These are phyloP conservation scores for Caenorhabditis briggsae DNA, from an alignment of 1,140 invertebrate species.

Conservation along the genomic window DNA sequence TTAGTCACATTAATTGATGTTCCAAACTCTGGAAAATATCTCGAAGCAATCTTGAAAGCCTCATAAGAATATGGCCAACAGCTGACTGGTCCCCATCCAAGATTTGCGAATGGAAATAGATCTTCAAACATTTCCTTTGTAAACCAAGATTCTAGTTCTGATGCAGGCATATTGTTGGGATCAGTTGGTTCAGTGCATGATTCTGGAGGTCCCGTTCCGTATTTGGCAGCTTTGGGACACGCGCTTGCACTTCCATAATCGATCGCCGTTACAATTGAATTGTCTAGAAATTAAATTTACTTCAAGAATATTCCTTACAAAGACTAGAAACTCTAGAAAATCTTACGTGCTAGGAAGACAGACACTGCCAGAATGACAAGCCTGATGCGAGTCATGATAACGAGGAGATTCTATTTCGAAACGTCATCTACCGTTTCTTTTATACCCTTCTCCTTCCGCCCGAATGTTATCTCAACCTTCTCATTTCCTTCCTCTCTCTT, in stretches of 20 bases:
- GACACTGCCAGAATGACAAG: not conserved
- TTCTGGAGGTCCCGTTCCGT: constrained; percentile 60
- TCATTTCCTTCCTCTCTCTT: not conserved
- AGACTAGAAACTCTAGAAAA: not conserved
- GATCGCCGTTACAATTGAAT: constrained; percentile 6
- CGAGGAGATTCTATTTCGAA: not conserved
- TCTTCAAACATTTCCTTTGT: constrained; percentile 71
- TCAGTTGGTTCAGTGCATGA: constrained; percentile 64
- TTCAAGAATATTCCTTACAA: not conserved
- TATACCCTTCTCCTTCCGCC: constrained; percentile 10
- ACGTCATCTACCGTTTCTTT: constrained; percentile 3
- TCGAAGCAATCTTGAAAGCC: constrained; percentile 74
- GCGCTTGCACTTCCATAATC: constrained; percentile 46
- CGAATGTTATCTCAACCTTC: not conserved
- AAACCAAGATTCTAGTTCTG: constrained; percentile 68
- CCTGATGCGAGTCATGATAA: constrained; percentile 18
- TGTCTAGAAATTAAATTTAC: not conserved
- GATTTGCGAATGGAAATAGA: constrained; percentile 75
- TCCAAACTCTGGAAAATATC: constrained; percentile 77
- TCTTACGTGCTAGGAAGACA: constrained; percentile 2
- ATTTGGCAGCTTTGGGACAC: constrained; percentile 57
- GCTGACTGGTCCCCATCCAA: constrained; percentile 73
- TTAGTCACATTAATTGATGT: constrained; percentile 62
- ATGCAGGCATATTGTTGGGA: constrained; percentile 67
- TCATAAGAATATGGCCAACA: constrained; percentile 77